These are phyloP conservation scores for Bilobella aurantiaca DNA, from an alignment of 1,140 invertebrate genomes.

Conservation along the genomic window DNA sequence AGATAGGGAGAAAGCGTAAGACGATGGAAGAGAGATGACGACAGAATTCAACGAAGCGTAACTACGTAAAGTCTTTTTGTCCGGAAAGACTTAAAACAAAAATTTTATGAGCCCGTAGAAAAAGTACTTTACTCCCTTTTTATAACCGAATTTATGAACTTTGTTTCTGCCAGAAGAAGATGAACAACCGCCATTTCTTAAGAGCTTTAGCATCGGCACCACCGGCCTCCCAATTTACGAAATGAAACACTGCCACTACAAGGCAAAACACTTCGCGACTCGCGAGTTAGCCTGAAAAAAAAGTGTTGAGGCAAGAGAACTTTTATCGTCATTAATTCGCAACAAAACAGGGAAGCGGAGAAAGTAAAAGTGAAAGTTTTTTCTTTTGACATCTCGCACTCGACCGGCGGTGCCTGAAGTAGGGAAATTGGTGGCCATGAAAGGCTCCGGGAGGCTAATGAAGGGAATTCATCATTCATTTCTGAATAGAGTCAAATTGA, in stretches of 20 bases:
- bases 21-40: background rate
- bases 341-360: no score
- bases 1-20: background rate
- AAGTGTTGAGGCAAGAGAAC: no score
- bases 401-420: no score
- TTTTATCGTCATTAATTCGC: no score
- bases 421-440: background rate
- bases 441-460: background rate
- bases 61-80: no score
- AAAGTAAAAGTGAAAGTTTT: background rate
- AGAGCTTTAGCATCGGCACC: no score
- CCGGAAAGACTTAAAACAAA: background rate
- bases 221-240: no score
- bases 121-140: background rate
- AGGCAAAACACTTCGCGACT: no score
- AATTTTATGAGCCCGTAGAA: background rate
- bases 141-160: background rate
- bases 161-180: background rate
- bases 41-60: background rate
- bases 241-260: no score
- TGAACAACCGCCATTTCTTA: no score
- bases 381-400: background rate
- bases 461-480: slow-evolving; percentile 6
- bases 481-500: slow-evolving; percentile 28
- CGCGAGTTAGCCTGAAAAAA: no score